Conservation (phyloP, 2,797 vertebrate genomes). For the Acanthornis magna region DNA sequence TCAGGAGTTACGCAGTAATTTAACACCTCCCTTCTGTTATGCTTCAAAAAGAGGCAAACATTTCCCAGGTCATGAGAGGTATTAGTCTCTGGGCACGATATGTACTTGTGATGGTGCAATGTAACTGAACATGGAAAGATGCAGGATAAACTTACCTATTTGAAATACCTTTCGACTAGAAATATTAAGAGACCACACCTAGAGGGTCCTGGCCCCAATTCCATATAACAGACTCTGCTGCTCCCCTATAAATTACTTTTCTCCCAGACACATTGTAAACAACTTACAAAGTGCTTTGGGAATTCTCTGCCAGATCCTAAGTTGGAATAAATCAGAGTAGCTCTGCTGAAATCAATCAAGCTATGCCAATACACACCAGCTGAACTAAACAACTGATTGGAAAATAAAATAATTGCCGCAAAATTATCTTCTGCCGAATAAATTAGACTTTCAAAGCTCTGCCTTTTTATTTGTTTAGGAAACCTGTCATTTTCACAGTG, state of each 20-base stretch:
- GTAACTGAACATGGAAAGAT: neutral
- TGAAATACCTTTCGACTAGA: neutral
- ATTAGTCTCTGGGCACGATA: neutral
- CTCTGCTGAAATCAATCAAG: neutral
- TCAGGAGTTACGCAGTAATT: neutral
- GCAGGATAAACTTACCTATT: neutral
- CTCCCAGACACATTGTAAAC: neutral
- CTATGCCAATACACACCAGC: neutral
- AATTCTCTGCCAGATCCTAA: neutral
- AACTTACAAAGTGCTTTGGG: neutral
- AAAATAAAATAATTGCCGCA: slow-evolving; percentile 24
- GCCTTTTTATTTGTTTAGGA: neutral
- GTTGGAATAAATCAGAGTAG: neutral
- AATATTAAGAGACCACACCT: neutral
- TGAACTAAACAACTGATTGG: neutral
- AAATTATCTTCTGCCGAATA: neutral
- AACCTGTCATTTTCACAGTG: neutral
- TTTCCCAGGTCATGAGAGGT: neutral
- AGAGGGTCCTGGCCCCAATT: neutral
- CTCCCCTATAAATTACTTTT: neutral
- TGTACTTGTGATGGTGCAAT: neutral
- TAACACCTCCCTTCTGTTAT: neutral
- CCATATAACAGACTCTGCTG: neutral
- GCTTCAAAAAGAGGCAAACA: slow-evolving; percentile 1
- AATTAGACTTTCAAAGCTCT: neutral